These are phyloP conservation scores for Lepus europaeus DNA, from an alignment of 2,113 vertebrate genomes.

Conservation along the genomic window DNA sequence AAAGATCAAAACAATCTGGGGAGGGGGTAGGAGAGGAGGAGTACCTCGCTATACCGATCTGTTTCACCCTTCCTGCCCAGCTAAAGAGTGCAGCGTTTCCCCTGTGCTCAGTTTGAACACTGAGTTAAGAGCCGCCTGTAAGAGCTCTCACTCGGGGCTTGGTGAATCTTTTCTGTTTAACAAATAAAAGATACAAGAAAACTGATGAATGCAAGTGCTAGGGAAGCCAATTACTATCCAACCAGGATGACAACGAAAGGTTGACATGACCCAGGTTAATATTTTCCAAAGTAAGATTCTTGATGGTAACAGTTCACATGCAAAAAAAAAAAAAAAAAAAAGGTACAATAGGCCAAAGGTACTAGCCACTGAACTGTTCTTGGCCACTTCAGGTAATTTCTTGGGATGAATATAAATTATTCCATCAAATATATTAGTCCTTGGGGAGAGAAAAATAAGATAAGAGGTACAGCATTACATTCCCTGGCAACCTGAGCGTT, in stretches of 20 bases:
- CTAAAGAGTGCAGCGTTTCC: neutral
- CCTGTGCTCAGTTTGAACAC: neutral
- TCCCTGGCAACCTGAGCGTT: neutral
- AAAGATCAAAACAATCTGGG: neutral
- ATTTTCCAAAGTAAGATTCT: slow-evolving; percentile 46
- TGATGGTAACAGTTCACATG: neutral
- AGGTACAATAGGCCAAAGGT: neutral
- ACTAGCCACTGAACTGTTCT: neutral
- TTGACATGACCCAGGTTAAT: neutral
- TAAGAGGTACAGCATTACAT: neutral
- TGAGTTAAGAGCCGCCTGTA: neutral
- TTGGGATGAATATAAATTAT: slow-evolving; percentile 18
- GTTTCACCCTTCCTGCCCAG: neutral
- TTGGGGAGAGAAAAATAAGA: neutral
- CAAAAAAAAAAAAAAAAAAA: neutral
- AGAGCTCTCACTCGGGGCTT: neutral
- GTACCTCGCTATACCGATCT: neutral
- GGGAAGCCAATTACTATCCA: neutral
- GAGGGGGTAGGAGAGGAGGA: too few relatives aligned
- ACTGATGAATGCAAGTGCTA: neutral
- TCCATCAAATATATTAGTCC: slow-evolving; percentile 4
- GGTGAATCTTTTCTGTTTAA: slow-evolving; percentile 15
- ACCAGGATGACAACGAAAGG: too few relatives aligned
- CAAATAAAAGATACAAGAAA: too few relatives aligned
- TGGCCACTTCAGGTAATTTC: neutral